Conservation (phyloP, 2,888 invertebrate genomes). For the Allophyes oxyacanthae region DNA sequence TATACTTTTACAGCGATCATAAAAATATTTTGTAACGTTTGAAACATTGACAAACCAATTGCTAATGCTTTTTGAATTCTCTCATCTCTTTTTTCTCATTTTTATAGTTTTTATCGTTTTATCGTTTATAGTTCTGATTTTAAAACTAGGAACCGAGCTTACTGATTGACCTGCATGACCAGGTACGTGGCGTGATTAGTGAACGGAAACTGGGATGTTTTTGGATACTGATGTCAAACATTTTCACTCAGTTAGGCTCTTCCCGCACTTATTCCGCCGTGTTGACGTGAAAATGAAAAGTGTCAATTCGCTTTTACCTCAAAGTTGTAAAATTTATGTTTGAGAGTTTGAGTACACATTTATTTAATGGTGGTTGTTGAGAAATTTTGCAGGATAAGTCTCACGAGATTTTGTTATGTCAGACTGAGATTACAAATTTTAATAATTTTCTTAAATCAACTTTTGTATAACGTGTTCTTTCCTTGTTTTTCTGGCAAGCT, state of each 20-base stretch:
- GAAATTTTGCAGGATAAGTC: slow-evolving; percentile 25
- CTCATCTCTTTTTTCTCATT: too few relatives aligned
- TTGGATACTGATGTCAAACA: too few relatives aligned
- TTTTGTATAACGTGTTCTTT: too few relatives aligned
- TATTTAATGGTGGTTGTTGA: slow-evolving; percentile 25
- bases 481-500: too few relatives aligned
- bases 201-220: too few relatives aligned
- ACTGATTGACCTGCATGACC: too few relatives aligned
- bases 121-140: too few relatives aligned
- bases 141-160: too few relatives aligned
- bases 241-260: too few relatives aligned
- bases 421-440: slow-evolving; percentile 22
- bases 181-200: too few relatives aligned
- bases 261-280: background rate
- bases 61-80: slow-evolving; percentile 5
- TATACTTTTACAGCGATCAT: slow-evolving; percentile 25
- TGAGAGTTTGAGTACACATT: slow-evolving; percentile 33
- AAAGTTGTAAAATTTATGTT: slow-evolving; percentile 28
- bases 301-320: slow-evolving; percentile 20
- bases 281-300: slow-evolving; percentile 37
- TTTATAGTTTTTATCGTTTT: too few relatives aligned
- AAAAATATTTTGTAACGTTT: slow-evolving; percentile 22
- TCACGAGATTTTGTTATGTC: slow-evolving; percentile 37
- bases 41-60: background rate
- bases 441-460: too few relatives aligned